A percentile compares a stretch with the other conserved stretches of the same genome.
These are phyloP conservation scores for Lophotis ruficrista DNA, from an alignment of 2,113 vertebrate species.

Conservation along the genomic window DNA sequence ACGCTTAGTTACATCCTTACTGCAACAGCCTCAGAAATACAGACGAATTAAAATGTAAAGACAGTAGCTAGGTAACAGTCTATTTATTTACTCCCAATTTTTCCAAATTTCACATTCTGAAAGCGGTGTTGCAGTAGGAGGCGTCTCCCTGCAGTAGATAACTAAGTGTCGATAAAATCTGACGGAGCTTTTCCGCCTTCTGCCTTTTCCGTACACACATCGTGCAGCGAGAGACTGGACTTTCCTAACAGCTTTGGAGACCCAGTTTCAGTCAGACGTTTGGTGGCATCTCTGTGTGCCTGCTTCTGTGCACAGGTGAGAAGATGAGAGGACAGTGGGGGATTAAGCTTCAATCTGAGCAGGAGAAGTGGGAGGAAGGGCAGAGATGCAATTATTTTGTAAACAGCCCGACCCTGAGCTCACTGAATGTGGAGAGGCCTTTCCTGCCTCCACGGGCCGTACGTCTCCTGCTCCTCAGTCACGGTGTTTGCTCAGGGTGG, in stretches of 20 bases:
- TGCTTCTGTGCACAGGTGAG: not conserved
- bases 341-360: not conserved
- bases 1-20: not conserved
- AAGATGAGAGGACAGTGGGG: not conserved
- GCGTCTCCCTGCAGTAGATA: not conserved
- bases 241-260: not conserved
- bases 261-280: not conserved
- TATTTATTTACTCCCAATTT: not conserved
- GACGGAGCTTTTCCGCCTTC: not conserved
- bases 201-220: not conserved
- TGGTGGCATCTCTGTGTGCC: not conserved
- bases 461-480: not conserved
- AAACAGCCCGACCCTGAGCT: not conserved
- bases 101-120: not conserved
- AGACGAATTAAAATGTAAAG: not conserved
- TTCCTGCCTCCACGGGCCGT: too few species aligned
- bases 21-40: not conserved
- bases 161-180: not conserved
- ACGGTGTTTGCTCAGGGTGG: accelerated
- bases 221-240: not conserved
- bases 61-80: accelerated
- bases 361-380: not conserved
- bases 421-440: not conserved
- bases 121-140: not conserved
- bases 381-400: not conserved